Percentiles rank a stretch among this genome's conserved stretches.
phyloP scores from a whole-genome alignment of 2,888 invertebrate genomes.

The Blastobasis adustella region DNA sequence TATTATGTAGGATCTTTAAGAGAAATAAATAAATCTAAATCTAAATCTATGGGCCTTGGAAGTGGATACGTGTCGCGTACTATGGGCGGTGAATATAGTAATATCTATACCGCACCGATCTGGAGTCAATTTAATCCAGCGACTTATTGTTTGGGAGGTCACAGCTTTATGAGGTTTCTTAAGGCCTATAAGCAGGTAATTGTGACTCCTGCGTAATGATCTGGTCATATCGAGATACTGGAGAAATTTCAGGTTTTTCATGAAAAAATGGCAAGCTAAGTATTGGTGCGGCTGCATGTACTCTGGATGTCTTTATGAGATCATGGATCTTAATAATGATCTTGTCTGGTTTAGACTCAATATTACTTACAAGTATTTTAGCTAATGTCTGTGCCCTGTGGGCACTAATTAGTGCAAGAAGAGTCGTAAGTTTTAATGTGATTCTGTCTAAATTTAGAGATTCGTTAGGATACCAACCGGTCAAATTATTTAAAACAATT shows the following conservation, averaged over 20 bases:
- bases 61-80: too few species aligned
- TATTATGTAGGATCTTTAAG: too few species aligned
- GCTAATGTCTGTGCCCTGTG: background rate
- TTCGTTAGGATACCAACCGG: conserved; percentile 5
- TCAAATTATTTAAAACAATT: conserved; percentile 2
- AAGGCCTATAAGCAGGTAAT: too few species aligned
- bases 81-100: too few species aligned
- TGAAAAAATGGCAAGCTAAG: background rate
- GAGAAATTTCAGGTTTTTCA: background rate
- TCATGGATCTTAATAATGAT: background rate
- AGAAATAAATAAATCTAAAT: too few species aligned
- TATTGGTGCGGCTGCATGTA: background rate
- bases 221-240: background rate
- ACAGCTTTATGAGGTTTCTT: too few species aligned
- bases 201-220: too few species aligned
- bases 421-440: background rate
- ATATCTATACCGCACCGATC: too few species aligned
- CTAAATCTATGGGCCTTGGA: too few species aligned
- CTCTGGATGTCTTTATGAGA: background rate
- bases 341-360: background rate
- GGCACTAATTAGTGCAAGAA: background rate
- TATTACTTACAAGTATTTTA: background rate
- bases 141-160: too few species aligned
- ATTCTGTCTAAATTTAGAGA: background rate
- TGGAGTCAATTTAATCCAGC: too few species aligned